Evolutionary conservation across 2,888 invertebrate species (phyloP), one percentile per base, ranked within the genome.

Genomic region (Leptinotarsa tumamoca): DNA sequence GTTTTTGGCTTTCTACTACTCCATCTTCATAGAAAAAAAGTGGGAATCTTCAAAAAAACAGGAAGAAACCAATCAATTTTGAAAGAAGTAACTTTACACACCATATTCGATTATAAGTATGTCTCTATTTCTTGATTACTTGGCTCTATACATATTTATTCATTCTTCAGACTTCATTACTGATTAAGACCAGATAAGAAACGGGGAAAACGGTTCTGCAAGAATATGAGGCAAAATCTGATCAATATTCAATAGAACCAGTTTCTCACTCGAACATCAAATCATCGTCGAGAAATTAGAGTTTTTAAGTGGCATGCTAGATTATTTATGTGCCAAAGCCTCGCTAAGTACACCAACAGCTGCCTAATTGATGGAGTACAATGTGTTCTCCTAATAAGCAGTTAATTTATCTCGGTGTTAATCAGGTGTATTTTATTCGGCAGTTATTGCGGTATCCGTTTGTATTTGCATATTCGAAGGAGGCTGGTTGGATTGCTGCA

Each of bases 371-470:
- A 85, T 85, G 80, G 83, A 86, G 84, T 85, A 86, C 85, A 86
- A 87, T 86, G 85, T 86, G 86, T 85, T 82, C 80, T 71, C 73
- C 82, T 86, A 86, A 86, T 86, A 85, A 85, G 84, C 83, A 82
- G 83, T 85, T 86, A 87, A 86, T 86, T 87, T 86, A 86, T 86
- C 86, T 85, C 83, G 83, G 83, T 84, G 85, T 83, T 86, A 86
- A 86, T 86, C 86, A 86, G 80, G 81, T 66, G 79, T 80, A 80
- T 83, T 84, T 75, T 72, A 75, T 71, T 70, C 69, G 69, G 56
- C 56, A 69, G 18, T 69, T 78, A 77, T 75, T 71, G 70, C 72
- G 63, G 58, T 75, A 77, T 71, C 72, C 70, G 69, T 75, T 79
- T 76, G 74, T 79, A 74, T 72, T 77, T 33, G 18, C 63, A 63